Conservation (phyloP, 2,888 invertebrate species). For the Gandaritis pyraliata region DNA sequence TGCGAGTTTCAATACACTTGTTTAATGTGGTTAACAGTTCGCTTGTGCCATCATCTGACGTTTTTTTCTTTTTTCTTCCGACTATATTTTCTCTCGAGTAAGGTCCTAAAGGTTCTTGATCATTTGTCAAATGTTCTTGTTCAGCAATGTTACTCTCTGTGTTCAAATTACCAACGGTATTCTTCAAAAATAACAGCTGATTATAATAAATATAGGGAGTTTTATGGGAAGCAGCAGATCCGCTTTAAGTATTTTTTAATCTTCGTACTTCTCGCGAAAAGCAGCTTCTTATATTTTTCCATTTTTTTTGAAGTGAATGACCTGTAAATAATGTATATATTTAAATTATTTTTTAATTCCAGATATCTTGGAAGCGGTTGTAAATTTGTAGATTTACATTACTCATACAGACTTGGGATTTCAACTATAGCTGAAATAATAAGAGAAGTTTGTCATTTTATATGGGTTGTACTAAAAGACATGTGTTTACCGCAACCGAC, state of each 20-base stretch:
- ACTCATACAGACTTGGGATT: too few relatives aligned
- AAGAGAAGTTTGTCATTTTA: not conserved
- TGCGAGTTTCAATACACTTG: slow-evolving; percentile 35
- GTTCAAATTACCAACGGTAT: slow-evolving; percentile 35
- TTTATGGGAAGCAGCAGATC: too few relatives aligned
- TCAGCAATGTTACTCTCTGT: slow-evolving; percentile 32
- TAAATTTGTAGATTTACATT: too few relatives aligned
- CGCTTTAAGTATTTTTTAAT: slow-evolving; percentile 37
- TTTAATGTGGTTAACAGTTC: slow-evolving; percentile 15
- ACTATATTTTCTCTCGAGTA: slow-evolving; percentile 36
- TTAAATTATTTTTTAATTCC: too few relatives aligned
- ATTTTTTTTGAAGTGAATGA: too few relatives aligned
- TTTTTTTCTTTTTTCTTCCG: slow-evolving; percentile 35
- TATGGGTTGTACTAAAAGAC: not conserved
- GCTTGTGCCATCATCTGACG: slow-evolving; percentile 34
- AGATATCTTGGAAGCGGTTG: too few relatives aligned
- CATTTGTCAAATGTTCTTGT: slow-evolving; percentile 36
- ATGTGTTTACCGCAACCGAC: not conserved
- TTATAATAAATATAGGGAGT: too few relatives aligned
- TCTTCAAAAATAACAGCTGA: slow-evolving; percentile 32
- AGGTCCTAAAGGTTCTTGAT: slow-evolving; percentile 39
- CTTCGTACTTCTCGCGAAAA: slow-evolving; percentile 33
- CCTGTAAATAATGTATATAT: too few relatives aligned
- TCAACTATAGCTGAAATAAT: slow-evolving; percentile 2
- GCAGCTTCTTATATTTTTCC: too few relatives aligned